A percentile compares a stretch with the other conserved stretches of the same genome.
Conservation (phyloP, 2,113 vertebrate species). For the Anhinga rufa region DNA sequence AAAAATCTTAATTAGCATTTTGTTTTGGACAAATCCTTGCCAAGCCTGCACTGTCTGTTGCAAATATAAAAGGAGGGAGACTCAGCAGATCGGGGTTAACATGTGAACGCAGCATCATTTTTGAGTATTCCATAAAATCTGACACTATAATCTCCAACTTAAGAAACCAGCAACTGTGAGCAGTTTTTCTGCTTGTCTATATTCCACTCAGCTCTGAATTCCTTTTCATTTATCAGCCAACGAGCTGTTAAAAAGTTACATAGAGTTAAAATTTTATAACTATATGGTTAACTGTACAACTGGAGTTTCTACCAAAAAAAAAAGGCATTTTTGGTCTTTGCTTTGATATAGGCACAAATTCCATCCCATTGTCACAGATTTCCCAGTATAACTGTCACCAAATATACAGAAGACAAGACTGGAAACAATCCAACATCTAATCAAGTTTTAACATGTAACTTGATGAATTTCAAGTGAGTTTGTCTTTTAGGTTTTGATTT, state of each 20-base stretch:
- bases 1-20: conserved; percentile 63
- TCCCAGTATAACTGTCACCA: neutral
- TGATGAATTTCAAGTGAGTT: neutral
- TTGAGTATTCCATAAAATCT: neutral
- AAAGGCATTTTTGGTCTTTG: neutral
- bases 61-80: neutral
- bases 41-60: neutral
- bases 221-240: neutral
- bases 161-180: neutral
- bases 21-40: conserved; percentile 31
- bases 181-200: neutral
- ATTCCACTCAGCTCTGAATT: neutral
- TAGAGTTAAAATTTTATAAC: neutral
- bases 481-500: neutral
- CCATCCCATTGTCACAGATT: neutral
- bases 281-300: neutral
- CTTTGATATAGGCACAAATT: neutral
- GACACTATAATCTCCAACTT: neutral
- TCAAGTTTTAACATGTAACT: neutral
- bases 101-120: neutral
- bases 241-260: neutral
- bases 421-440: neutral
- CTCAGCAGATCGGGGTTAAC: neutral
- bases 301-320: neutral
- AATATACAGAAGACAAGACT: neutral